Base-by-base conservation (phyloP, 2,113 vertebrate genomes). In the Craseonycteris thonglongyai region DNA sequence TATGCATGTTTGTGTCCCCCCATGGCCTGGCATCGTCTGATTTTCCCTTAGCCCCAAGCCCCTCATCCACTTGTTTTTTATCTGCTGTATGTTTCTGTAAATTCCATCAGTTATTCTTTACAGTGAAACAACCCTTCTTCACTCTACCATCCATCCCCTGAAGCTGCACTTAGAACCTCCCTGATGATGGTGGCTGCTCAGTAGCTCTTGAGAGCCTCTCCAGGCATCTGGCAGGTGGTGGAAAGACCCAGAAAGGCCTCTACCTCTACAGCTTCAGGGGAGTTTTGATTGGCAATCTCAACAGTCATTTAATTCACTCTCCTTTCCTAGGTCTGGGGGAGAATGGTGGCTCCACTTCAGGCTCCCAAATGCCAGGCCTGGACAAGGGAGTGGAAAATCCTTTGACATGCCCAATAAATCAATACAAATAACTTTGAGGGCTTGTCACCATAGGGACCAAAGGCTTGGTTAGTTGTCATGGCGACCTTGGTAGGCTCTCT, bases 371-470 rank as follows among this genome's bases (percentile, higher is more conserved):
- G 45, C 80, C 84, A 89, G 82, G 38, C 12, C 30, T 87, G 58
- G 71, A 92, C 68, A 78, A 94, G 78, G 58, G 47, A 92, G 45
- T 78, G 56, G 68, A 90, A 94, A 95, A 93, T 69, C 94, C 81
- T 97, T 96, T 97, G 94, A 97, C 95, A 97, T 92, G 92, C 54
- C 81, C 93, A 94, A 94, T 88, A 95, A 96, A 94, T 97, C 94
- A 96, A 96, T 91, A 95, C 95, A 93, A 95, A 96, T 92, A 97
- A 96, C 85, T 76, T 91, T 56, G 88, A 94, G 90, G 51, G 47
- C 72, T 88, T 88, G 69, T 97, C 74, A 47, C 95, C 85, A 97
- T 96, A 85, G 97, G 96, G 85, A 97, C 96, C 33, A 83, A 76
- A 82, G 90, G 51, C 91, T 96, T 97, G 97, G 92, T 83, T 86